Conservation (phyloP, 2,888 invertebrate species). For the Stenoptilia bipunctidactyla region DNA sequence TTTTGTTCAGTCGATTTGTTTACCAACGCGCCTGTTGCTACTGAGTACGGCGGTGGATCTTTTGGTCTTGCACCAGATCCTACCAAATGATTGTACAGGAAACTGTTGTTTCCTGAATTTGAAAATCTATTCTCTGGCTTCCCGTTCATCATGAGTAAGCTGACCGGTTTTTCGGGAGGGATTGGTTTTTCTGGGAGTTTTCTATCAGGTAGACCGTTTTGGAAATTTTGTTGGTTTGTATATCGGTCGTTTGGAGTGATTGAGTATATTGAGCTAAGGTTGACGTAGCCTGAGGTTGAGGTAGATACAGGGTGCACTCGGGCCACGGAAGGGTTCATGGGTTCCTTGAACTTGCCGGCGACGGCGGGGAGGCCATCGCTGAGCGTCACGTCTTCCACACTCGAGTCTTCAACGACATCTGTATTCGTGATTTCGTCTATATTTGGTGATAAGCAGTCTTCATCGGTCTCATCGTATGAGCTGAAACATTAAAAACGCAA, state of each 20-base stretch:
- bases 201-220: conserved; percentile 40
- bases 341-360: conserved; percentile 10
- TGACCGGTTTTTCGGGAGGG: conserved; percentile 62
- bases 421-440: conserved; percentile 72
- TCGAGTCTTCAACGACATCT: conserved; percentile 57
- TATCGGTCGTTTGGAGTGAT: conserved; percentile 42
- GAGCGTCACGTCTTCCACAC: conserved; percentile 53
- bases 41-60: conserved; percentile 54
- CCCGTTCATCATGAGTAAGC: conserved; percentile 60
- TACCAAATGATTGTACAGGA: conserved; percentile 54
- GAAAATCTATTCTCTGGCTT: conserved; percentile 54
- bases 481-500: conserved; percentile 42
- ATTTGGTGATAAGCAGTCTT: conserved; percentile 78
- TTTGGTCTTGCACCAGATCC: conserved; percentile 40
- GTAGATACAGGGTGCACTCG: conserved; percentile 16
- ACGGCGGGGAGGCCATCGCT: conserved; percentile 31
- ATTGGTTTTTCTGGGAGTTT: conserved; percentile 52
- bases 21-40: conserved; percentile 38
- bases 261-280: conserved; percentile 60
- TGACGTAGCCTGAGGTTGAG: conserved; percentile 38
- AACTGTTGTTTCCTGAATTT: conserved; percentile 57
- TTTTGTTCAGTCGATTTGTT: conserved; percentile 24
- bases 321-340: conserved; percentile 17
- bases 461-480: conserved; percentile 79
- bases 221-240: conserved; percentile 22